A percentile compares a stretch with the other conserved stretches of the same genome.
Evolutionary conservation across 2,888 invertebrate species (phyloP).

Genomic region (Himalopsyche anomala): DNA sequence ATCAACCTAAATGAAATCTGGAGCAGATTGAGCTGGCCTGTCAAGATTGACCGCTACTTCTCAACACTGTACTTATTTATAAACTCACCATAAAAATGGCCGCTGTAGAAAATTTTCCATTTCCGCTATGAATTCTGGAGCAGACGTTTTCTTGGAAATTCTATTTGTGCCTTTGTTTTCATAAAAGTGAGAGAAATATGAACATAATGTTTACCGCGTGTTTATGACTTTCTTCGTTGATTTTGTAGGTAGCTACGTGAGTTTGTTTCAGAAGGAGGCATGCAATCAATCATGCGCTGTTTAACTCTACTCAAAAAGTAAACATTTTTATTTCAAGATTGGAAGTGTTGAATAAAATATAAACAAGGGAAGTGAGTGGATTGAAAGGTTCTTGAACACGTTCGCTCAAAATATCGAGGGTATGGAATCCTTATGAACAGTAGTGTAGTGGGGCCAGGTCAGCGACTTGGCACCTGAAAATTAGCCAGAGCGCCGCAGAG

Average conservation of each 20-base stretch:
- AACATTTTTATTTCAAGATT: no score
- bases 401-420: no score
- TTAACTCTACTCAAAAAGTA: neutral
- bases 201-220: neutral
- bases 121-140: neutral
- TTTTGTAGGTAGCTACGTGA: neutral
- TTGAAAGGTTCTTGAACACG: no score
- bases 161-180: neutral
- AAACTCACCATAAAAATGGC: neutral
- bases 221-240: conserved; percentile 37
- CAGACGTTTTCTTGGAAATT: conserved; percentile 4
- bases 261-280: neutral
- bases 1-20: no score
- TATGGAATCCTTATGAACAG: no score
- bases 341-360: no score
- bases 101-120: neutral
- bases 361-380: no score
- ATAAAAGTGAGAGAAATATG: neutral
- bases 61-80: neutral
- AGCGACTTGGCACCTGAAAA: no score
- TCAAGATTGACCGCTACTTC: no score
- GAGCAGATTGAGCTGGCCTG: no score
- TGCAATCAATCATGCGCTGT: conserved; percentile 31
- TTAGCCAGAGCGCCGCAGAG: no score
- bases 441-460: no score